Conservation (phyloP, 1,140 invertebrate species). For the Lordiphosa stackelbergi region DNA sequence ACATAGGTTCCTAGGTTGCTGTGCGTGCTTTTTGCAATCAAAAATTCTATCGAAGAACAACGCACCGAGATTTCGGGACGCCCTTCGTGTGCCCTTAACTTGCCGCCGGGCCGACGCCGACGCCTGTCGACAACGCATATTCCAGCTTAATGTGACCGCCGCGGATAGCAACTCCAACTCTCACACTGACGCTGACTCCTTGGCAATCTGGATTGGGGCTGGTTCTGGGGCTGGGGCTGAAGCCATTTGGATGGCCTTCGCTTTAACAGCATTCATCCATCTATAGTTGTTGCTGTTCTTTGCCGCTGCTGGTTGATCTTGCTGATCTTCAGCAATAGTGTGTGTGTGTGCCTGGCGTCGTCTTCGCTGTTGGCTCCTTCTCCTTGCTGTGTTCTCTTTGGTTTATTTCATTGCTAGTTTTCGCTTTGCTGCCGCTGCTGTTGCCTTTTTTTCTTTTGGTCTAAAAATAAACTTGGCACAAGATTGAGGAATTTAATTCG, state of each 20-base stretch:
- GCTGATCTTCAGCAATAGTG: conserved; percentile 64
- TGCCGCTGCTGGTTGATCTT: conserved; percentile 45
- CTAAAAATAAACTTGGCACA: conserved; percentile 72
- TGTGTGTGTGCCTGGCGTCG: conserved; percentile 34
- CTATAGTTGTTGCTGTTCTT: conserved; percentile 40
- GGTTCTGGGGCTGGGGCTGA: conserved; percentile 3
- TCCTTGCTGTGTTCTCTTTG: conserved; percentile 34
- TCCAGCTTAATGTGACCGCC: conserved; percentile 65
- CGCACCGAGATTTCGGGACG: conserved; percentile 61
- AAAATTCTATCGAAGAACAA: conserved; percentile 66
- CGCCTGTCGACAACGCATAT: conserved; percentile 48
- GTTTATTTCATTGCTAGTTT: conserved; percentile 69
- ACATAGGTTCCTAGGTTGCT: conserved; percentile 14
- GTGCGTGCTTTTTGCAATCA: conserved; percentile 68
- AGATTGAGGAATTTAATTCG: conserved; percentile 76
- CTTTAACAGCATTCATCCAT: conserved; percentile 71
- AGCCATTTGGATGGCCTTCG: conserved; percentile 70
- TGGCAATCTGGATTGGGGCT: conserved; percentile 58
- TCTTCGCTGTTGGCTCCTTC: conserved; percentile 11
- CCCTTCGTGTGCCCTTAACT: conserved; percentile 39
- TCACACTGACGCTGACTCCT: conserved; percentile 22
- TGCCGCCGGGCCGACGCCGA: conserved; percentile 56
- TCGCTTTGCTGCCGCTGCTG: conserved; percentile 47
- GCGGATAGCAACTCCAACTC: conserved; percentile 19
- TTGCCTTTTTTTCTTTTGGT: conserved; percentile 41